Evolutionary conservation across 2,888 invertebrate species (phyloP).

Genomic region (Norana najaformis): DNA sequence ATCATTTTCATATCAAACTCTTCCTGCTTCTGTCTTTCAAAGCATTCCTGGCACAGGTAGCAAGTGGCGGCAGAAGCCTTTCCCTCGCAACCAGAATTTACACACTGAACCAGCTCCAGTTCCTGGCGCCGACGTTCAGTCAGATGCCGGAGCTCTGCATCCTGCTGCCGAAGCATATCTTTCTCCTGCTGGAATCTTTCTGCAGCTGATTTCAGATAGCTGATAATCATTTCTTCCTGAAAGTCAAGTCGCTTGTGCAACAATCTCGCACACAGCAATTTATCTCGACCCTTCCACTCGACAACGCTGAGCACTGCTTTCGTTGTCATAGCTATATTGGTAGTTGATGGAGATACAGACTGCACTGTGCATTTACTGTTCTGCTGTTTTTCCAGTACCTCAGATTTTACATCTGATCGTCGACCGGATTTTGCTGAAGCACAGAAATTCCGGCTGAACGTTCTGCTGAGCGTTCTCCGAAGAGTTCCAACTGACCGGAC

Average conservation of each 20-base stretch:
- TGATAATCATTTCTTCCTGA: constrained; percentile 79
- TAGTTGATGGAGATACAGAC: background rate
- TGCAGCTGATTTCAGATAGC: constrained; percentile 75
- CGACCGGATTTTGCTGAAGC: constrained; percentile 23
- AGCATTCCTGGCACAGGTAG: constrained; percentile 60
- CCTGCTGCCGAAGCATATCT: constrained; percentile 52
- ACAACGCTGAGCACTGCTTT: constrained; percentile 35
- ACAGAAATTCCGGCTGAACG: constrained; percentile 71
- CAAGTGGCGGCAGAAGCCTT: constrained; percentile 33
- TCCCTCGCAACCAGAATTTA: constrained; percentile 35
- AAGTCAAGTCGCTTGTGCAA: constrained; percentile 72
- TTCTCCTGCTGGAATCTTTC: constrained; percentile 63
- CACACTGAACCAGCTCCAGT: constrained; percentile 30
- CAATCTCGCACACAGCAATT: constrained; percentile 73
- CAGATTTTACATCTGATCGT: background rate
- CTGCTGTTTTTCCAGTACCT: constrained; percentile 41
- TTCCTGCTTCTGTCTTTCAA: constrained; percentile 63
- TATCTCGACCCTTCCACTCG: constrained; percentile 32
- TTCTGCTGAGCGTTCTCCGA: constrained; percentile 68
- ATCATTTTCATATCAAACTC: constrained; percentile 47
- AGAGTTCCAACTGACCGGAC: background rate
- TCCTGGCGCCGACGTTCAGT: constrained; percentile 19
- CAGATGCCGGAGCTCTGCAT: constrained; percentile 46
- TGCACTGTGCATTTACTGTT: constrained; percentile 48
- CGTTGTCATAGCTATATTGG: background rate